Conservation (phyloP, 2,797 vertebrate species). For the Notolepis coatsorum region DNA sequence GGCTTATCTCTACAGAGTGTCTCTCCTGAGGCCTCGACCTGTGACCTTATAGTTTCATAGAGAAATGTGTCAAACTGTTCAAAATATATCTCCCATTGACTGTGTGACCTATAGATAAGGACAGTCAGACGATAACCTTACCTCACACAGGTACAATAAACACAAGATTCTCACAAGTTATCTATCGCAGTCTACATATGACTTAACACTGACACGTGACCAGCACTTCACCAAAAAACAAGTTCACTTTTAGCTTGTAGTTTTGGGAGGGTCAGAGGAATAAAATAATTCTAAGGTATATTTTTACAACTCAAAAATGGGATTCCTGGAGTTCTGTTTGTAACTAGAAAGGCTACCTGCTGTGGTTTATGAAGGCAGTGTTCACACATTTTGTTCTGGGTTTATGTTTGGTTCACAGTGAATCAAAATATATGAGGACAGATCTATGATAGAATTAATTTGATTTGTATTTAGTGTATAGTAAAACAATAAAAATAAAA, state of each 20-base stretch:
- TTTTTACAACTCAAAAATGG: too few species aligned
- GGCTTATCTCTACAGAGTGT: constrained; percentile 20
- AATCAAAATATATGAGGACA: too few species aligned
- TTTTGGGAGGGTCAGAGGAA: background rate
- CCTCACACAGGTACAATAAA: background rate
- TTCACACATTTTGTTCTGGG: background rate
- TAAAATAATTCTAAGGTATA: background rate
- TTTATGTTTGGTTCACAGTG: too few species aligned
- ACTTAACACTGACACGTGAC: background rate
- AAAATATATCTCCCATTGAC: background rate
- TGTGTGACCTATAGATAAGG: background rate
- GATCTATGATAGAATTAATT: too few species aligned
- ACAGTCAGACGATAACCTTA: constrained; percentile 22
- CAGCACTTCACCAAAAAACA: background rate
- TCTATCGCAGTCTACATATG: background rate
- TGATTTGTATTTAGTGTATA: too few species aligned
- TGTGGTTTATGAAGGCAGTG: background rate
- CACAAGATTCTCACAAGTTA: background rate
- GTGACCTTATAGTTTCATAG: background rate
- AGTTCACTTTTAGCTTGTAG: background rate
- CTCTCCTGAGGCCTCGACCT: background rate
- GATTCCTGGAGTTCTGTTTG: background rate
- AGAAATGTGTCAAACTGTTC: background rate
- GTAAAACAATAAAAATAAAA: too few species aligned
- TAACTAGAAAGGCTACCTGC: background rate